Percentiles rank a stretch among this genome's conserved stretches.
phyloP scores from a whole-genome alignment of 2,113 vertebrate genomes.

The Forbesichthys papilliferus region DNA sequence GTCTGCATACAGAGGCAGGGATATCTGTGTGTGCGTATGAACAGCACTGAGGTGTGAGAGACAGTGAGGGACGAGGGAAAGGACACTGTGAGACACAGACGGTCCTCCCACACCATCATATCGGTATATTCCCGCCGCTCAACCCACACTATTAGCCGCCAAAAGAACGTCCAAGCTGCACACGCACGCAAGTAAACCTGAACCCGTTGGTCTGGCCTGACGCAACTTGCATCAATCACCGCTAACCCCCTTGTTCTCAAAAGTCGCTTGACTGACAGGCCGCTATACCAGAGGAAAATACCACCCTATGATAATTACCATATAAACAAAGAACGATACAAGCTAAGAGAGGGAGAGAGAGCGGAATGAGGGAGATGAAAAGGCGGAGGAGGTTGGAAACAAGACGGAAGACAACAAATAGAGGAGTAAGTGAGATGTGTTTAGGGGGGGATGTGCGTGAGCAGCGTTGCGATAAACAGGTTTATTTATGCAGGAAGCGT shows the following conservation, averaged over 20 bases:
- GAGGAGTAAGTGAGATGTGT: conserved; percentile 31
- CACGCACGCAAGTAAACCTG: conserved; percentile 43
- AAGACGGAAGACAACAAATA: conserved; percentile 36
- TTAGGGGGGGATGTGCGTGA: conserved; percentile 14
- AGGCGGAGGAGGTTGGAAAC: conserved; percentile 27
- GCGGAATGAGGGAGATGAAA: conserved; percentile 30
- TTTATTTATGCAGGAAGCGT: conserved; percentile 67
- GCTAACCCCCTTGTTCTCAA: conserved; percentile 51
- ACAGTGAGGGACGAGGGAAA: conserved; percentile 26
- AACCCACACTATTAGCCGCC: conserved; percentile 47
- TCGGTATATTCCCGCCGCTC: conserved; percentile 38
- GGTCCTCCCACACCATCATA: conserved; percentile 45
- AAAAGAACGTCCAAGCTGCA: conserved; percentile 34
- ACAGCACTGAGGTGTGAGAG: conserved; percentile 4
- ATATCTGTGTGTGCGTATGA: neutral
- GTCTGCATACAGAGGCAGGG: neutral
- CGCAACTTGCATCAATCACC: conserved; percentile 38
- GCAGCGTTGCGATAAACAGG: conserved; percentile 60
- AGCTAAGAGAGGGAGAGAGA: conserved; percentile 42
- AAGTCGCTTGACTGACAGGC: neutral
- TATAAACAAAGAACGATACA: conserved; percentile 44
- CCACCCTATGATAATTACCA: conserved; percentile 53
- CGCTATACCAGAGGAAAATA: neutral
- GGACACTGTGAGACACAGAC: conserved; percentile 38
- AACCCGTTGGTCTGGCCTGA: conserved; percentile 29